phyloP scores from a whole-genome alignment of 2,797 vertebrate genomes.

The Clarias fuscus region DNA sequence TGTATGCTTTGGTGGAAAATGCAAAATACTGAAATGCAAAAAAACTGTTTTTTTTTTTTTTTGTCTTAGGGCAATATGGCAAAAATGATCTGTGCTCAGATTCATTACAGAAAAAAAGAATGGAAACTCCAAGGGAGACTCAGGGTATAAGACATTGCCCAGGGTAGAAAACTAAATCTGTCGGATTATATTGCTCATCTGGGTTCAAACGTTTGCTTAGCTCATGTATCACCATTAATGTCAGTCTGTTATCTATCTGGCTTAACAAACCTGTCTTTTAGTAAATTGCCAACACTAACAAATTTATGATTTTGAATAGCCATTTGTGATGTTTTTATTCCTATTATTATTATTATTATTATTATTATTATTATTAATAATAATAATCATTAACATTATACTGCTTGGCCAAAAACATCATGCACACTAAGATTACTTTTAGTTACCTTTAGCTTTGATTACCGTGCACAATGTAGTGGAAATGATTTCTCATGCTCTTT shows the following conservation, averaged over 20 bases:
- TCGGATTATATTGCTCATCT: background rate
- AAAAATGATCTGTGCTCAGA: background rate
- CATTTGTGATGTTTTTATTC: too few relatives aligned
- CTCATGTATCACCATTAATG: background rate
- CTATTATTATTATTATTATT: background rate
- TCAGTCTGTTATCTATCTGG: background rate
- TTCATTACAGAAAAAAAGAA: background rate
- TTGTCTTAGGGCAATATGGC: background rate
- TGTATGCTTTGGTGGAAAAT: background rate
- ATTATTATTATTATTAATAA: too few relatives aligned
- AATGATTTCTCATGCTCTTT: too few relatives aligned
- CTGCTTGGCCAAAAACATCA: too few relatives aligned
- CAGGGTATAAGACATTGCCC: background rate
- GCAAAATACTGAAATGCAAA: background rate
- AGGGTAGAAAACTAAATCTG: constrained; percentile 5
- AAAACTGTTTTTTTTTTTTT: background rate
- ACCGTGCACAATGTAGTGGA: too few relatives aligned
- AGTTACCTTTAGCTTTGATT: too few relatives aligned
- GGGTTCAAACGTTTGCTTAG: background rate
- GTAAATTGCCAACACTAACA: background rate
- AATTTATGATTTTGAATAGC: background rate
- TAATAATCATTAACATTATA: too few relatives aligned
- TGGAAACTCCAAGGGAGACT: background rate
- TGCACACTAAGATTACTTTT: too few relatives aligned
- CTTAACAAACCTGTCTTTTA: background rate